Evolutionary conservation across 1,140 invertebrate species (phyloP).

Genomic region (Lepidurus arcticus): DNA sequence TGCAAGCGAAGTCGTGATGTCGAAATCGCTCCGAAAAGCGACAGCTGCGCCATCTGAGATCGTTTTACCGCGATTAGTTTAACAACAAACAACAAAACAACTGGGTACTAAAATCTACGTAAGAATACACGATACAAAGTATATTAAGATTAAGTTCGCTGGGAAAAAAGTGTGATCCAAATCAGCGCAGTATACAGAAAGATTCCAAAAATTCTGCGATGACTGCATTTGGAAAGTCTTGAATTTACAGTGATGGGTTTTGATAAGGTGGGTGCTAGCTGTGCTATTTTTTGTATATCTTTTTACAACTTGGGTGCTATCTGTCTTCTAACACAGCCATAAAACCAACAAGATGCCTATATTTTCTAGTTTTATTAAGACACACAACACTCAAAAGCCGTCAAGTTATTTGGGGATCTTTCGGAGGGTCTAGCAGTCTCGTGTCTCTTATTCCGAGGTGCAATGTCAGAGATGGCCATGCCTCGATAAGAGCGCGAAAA

Average conservation of each 20-base stretch:
- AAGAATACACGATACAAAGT: too few species aligned
- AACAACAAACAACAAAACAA: too few species aligned
- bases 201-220: too few species aligned
- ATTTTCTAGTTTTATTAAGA: conserved; percentile 19
- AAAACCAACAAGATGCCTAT: conserved; percentile 7
- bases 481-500: not conserved
- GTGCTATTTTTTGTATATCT: not conserved
- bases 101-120: too few species aligned
- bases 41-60: not conserved
- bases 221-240: too few species aligned
- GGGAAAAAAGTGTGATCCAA: too few species aligned
- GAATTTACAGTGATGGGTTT: not conserved
- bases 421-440: not conserved
- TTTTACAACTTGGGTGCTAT: conserved; percentile 2
- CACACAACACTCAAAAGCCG: not conserved
- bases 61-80: too few species aligned
- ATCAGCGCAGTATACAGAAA: too few species aligned
- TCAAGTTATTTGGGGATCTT: not conserved
- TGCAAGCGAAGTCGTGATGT: too few species aligned
- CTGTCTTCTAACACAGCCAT: conserved; percentile 5
- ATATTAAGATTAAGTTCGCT: too few species aligned
- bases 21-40: not conserved
- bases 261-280: conserved; percentile 7
- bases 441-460: not conserved
- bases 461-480: conserved; percentile 13